Evolutionary conservation across 2,797 vertebrate genomes (phyloP).

Genomic region (Eulemur rubriventer): DNA sequence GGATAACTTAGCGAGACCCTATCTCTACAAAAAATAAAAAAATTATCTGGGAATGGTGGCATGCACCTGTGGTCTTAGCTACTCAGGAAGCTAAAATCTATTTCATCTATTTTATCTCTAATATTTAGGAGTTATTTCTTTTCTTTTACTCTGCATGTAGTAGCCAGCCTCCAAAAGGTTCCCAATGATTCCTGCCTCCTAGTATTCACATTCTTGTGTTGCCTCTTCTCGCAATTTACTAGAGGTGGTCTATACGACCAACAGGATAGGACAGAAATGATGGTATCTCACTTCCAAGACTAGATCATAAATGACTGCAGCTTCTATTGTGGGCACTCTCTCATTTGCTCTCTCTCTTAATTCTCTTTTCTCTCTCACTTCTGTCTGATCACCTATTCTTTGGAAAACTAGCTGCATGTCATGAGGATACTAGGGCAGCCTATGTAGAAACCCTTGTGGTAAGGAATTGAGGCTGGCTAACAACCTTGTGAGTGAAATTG

Average conservation of each 20-base stretch:
- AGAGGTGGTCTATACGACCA: neutral
- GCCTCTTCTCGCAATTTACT: neutral
- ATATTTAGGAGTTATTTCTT: neutral
- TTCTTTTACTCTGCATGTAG: neutral
- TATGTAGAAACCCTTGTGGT: neutral
- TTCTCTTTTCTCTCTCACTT: neutral
- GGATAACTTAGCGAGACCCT: neutral
- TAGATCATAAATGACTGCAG: neutral
- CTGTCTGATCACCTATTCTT: neutral
- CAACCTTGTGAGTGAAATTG: neutral
- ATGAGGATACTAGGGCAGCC: neutral
- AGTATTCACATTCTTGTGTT: neutral
- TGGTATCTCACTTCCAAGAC: neutral
- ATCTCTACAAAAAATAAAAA: neutral
- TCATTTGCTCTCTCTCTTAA: neutral
- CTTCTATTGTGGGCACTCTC: neutral
- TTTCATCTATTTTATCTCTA: neutral
- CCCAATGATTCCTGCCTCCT: neutral
- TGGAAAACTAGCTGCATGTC: neutral
- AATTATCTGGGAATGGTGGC: neutral
- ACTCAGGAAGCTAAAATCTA: neutral
- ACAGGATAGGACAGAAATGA: slow-evolving; percentile 31
- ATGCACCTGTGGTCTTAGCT: too few relatives aligned
- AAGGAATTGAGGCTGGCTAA: neutral
- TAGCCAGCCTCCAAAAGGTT: neutral